Percentiles rank a stretch among this genome's conserved stretches.
These are phyloP conservation scores for Alectoris magna DNA, from an alignment of 2,797 vertebrate genomes.

Conservation along the genomic window DNA sequence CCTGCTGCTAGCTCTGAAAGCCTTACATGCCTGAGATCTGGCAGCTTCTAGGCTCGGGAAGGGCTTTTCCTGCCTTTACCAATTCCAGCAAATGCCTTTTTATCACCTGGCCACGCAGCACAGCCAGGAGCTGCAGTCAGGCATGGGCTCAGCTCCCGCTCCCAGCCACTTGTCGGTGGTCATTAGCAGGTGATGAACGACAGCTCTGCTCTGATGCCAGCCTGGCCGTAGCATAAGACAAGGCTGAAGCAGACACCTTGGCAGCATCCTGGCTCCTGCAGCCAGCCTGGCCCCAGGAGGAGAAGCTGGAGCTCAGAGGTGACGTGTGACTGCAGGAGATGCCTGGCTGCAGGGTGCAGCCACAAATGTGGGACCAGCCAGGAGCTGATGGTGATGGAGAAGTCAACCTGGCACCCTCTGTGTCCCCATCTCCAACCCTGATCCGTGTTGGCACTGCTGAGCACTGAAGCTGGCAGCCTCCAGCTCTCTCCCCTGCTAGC, in stretches of 20 bases:
- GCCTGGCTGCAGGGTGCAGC: background rate
- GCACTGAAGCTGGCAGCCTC: accelerated
- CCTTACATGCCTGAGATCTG: background rate
- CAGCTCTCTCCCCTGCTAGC: background rate
- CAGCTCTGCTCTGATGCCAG: background rate
- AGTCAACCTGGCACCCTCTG: accelerated
- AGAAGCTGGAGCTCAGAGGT: background rate
- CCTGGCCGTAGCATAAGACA: background rate
- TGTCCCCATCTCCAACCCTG: accelerated
- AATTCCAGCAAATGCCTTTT: background rate
- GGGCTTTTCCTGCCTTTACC: background rate
- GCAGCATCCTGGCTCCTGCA: background rate
- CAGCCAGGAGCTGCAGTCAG: background rate
- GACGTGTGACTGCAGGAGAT: background rate
- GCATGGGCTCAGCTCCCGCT: accelerated
- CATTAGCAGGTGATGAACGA: accelerated
- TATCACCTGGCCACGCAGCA: accelerated
- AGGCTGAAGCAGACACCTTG: background rate
- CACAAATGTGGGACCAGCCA: accelerated
- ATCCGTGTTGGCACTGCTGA: no score
- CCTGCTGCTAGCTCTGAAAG: background rate
- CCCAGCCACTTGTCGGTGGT: background rate
- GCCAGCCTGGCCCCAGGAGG: background rate
- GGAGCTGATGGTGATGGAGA: background rate
- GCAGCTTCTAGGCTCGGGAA: background rate